These are phyloP conservation scores for Spicauda simplicius DNA, from an alignment of 2,888 invertebrate species.

Conservation along the genomic window DNA sequence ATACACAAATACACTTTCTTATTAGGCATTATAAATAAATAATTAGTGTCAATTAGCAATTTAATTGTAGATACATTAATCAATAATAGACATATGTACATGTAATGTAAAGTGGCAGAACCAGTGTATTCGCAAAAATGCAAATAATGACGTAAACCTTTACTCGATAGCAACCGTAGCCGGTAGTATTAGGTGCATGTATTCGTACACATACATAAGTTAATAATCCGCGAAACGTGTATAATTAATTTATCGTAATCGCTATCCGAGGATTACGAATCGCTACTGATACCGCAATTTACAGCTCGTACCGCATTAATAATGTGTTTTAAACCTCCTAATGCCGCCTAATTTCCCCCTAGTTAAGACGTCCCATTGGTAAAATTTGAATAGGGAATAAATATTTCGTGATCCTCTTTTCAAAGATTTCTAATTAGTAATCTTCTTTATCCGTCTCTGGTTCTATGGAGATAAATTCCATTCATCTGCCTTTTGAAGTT, in stretches of 20 bases:
- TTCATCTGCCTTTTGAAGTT: too few species aligned
- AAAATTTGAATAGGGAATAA: background rate
- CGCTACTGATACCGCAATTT: slow-evolving; percentile 3
- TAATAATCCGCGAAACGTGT: background rate
- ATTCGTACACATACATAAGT: background rate
- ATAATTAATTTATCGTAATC: background rate
- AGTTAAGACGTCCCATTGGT: background rate
- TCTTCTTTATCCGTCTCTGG: background rate
- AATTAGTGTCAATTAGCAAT: too few species aligned
- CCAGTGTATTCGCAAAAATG: too few species aligned
- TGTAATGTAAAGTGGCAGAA: too few species aligned
- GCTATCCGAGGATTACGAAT: slow-evolving; percentile 2
- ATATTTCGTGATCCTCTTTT: background rate
- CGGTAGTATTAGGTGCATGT: too few species aligned
- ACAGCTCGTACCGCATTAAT: background rate
- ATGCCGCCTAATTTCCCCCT: background rate
- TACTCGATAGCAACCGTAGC: too few species aligned
- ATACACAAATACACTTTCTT: too few species aligned
- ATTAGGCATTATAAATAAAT: too few species aligned
- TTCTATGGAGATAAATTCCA: too few species aligned
- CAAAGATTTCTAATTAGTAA: background rate
- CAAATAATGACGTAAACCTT: too few species aligned
- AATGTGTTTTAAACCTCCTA: slow-evolving; percentile 1
- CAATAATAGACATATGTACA: too few species aligned
- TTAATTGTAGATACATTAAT: too few species aligned